Evolutionary conservation across 2,888 invertebrate species (phyloP).

Genomic region (Catocala fraxini): DNA sequence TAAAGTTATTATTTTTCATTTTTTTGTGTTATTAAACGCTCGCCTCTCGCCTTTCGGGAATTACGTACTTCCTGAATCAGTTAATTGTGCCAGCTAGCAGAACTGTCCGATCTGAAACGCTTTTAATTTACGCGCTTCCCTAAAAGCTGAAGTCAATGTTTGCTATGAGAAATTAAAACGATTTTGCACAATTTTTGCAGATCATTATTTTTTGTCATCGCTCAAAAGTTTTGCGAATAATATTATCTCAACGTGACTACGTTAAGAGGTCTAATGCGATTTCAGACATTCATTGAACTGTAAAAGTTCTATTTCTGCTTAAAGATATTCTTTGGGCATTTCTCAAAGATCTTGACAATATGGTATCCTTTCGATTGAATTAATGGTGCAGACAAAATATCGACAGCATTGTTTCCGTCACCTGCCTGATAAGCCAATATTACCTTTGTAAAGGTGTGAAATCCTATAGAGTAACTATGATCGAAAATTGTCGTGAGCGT

Average conservation of each 20-base stretch:
- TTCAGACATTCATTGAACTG: slow-evolving; percentile 44
- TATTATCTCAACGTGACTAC: slow-evolving; percentile 36
- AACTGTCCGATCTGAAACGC: slow-evolving; percentile 26
- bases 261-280: slow-evolving; percentile 42
- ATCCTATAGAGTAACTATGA: background rate
- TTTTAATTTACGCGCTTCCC: slow-evolving; percentile 20
- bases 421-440: background rate
- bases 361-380: slow-evolving; percentile 17
- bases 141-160: slow-evolving; percentile 23
- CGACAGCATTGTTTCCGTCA: slow-evolving; percentile 1
- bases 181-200: slow-evolving; percentile 9
- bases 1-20: slow-evolving; percentile 34
- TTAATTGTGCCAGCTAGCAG: slow-evolving; percentile 37
- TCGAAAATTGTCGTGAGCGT: background rate
- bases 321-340: slow-evolving; percentile 36
- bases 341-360: slow-evolving; percentile 33
- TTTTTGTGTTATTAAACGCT: slow-evolving; percentile 25
- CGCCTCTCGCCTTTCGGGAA: slow-evolving; percentile 36
- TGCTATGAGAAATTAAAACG: slow-evolving; percentile 13
- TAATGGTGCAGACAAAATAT: slow-evolving; percentile 20
- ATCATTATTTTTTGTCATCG: slow-evolving; percentile 33
- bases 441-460: background rate
- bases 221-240: slow-evolving; percentile 31
- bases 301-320: slow-evolving; percentile 34
- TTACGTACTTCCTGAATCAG: slow-evolving; percentile 26